Evolutionary conservation across 37 sponge, comb jelly and placozoan species (phyloP), one percentile per base, ranked within the genome.

Genomic region (Aplysina aerophoba): DNA sequence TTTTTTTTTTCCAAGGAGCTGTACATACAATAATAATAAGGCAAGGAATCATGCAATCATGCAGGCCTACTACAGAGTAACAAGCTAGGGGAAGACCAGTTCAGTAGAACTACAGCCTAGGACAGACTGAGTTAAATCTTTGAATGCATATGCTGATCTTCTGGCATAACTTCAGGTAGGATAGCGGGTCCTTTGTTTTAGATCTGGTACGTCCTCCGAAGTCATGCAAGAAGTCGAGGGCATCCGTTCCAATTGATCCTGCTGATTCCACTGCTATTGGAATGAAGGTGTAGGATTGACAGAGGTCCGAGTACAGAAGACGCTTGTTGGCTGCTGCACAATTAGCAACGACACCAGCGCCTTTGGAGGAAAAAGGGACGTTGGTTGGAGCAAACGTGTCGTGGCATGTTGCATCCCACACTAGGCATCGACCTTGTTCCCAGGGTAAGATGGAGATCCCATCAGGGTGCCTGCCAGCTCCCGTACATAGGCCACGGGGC

Each of bases 381-480:
- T 34, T 62, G 16, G 64, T 34, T 30, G 62, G 82, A 36, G 82
- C 82, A 13, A 81, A 59, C 12, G 82, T 81, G 64, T 81, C 80
- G 12, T 55, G 53, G 63, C 86, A 71, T 71, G 80, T 61, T 71
- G 65, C 33, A n/a, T 78, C 66, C 86, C 80, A 79, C 40, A 61
- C 15, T 3, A 81, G 62, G 36, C 40, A 59, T 34, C 62, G 16
- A 20, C 62, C 88, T 31, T 41, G 30, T 54, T 53, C 22, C 88
- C 88, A 87, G 39, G 82, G 74, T 59, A 87, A 44, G 35, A 86
- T 54, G 41, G 86, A 68, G 36, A 62, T 72, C 28, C 82, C 88
- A 82, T 87, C 88, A 59, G 82, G 82, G 12, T 75, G 71, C 58
- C 61, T 72, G 30, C 88, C 82, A 87, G 81, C 74, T 40, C 59